phyloP scores from a whole-genome alignment of 2,797 vertebrate genomes.

The Masticophis lateralis region DNA sequence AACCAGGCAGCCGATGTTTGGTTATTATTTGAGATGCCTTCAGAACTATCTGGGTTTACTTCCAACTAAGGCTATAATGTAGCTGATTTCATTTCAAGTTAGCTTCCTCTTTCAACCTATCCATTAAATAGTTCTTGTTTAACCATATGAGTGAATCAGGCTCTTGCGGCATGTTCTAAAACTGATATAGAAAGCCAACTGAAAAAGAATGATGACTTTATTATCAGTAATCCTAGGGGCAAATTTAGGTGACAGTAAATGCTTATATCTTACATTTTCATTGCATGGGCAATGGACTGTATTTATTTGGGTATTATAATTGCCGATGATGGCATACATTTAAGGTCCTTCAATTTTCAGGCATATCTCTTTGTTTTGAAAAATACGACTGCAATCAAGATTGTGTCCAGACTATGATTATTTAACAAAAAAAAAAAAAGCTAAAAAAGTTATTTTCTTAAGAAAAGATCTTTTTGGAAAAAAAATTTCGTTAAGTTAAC shows the following conservation, averaged over 20 bases:
- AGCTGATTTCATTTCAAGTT: background rate
- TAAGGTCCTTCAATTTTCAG: background rate
- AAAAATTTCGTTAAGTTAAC: background rate
- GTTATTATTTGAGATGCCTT: conserved; percentile 6
- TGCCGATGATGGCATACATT: background rate
- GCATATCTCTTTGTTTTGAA: background rate
- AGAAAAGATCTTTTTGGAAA: background rate
- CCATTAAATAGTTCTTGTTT: background rate
- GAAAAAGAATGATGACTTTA: background rate
- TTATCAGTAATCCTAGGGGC: background rate
- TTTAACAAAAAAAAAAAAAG: background rate
- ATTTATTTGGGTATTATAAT: conserved; percentile 2
- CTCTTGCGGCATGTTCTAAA: background rate
- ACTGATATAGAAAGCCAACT: background rate
- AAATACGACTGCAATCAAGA: background rate
- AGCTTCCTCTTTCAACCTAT: background rate
- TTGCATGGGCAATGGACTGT: conserved; percentile 5
- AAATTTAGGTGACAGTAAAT: background rate
- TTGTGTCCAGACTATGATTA: background rate
- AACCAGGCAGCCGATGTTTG: conserved; percentile 22
- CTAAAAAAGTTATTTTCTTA: background rate
- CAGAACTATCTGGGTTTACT: background rate
- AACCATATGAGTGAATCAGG: background rate
- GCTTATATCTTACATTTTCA: conserved; percentile 3
- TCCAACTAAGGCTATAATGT: background rate